Base-by-base conservation (phyloP, 2,113 vertebrate genomes). In the Carollia perspicillata region DNA sequence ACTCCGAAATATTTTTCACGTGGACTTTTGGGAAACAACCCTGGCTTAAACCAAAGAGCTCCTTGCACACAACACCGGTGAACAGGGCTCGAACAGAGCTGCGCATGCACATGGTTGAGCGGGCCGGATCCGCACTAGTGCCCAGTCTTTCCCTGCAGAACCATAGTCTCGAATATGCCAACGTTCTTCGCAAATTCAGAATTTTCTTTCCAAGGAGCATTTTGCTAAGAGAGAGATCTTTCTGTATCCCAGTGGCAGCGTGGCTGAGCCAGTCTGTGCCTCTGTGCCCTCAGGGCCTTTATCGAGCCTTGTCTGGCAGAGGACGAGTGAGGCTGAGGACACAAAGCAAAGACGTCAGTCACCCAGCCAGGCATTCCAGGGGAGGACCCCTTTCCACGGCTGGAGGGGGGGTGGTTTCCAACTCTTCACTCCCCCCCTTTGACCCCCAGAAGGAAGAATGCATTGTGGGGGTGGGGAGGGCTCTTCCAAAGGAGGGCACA, bases 271-370 rank as follows among this genome's bases (percentile, higher is more conserved):
- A 93, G 90, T 83, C 79, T 37, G 92, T 11, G 58, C 95, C 66
- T 97, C 97, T 86, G 91, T 51, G 84, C 81, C 83, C 90, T 98
- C 97, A 5, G 89, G 94, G 89, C 96, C 97, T 98, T 98, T 98
- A 95, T 98, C 97, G 75, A 98, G 98, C 96, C 96, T 98, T 47
- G 97, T 88, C 95, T 85, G 90, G 83, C 87, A 93, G 80, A 89
- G 35, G 65, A 58, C 77, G 69, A 83, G 78, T 30, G 95, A 97
- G 96, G 97, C 95, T 86, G 79, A 33, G 93, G 95, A 95, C 63
- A 97, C 53, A 97, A 97, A 97, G 88, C 87, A 97, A 97, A 95
- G 55, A 5, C 1, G 93, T 97, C 55, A 68, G 71, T 93, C 93
- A 93, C 47, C 14, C 53, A 96, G 86, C 40, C 49, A 58, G 44